Conservation (phyloP, 2,113 vertebrate genomes). For the Pangasianodon hypophthalmus region DNA sequence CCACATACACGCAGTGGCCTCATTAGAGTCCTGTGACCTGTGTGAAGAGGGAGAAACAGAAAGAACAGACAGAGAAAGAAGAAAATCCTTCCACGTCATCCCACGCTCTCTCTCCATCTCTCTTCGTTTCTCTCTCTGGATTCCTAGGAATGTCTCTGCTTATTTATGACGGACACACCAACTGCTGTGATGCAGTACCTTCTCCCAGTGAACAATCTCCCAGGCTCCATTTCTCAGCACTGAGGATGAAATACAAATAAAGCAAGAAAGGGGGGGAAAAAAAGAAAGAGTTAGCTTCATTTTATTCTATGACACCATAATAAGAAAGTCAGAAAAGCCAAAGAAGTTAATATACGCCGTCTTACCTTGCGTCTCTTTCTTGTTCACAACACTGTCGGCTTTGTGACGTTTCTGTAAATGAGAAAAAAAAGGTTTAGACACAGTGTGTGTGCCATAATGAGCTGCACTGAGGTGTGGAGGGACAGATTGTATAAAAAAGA, state of each 20-base stretch:
- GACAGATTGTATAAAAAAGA: background rate
- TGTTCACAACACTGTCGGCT: slow-evolving; percentile 92
- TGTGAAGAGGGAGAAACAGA: slow-evolving; percentile 1
- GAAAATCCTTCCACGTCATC: background rate
- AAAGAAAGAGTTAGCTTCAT: background rate
- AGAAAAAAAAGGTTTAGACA: slow-evolving; percentile 45
- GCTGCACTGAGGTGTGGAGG: background rate
- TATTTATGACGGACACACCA: slow-evolving; percentile 20
- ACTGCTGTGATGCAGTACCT: slow-evolving; percentile 77
- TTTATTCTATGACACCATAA: background rate
- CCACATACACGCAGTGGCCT: slow-evolving; percentile 57
- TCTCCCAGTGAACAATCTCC: slow-evolving; percentile 99
- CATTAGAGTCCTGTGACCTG: slow-evolving; percentile 50
- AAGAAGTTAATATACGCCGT: background rate
- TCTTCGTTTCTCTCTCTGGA: background rate
- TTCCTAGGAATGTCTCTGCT: background rate
- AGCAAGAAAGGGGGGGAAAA: background rate
- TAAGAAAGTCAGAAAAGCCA: background rate
- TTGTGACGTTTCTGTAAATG: slow-evolving; percentile 92
- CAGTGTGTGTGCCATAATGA: background rate
- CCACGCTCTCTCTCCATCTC: background rate
- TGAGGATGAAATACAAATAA: slow-evolving; percentile 55
- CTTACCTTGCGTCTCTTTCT: slow-evolving; percentile 96
- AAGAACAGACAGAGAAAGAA: background rate
- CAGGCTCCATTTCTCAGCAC: slow-evolving; percentile 95